Base-by-base conservation (phyloP, 2,797 vertebrate species). In the Brachyrhaphis roseni region DNA sequence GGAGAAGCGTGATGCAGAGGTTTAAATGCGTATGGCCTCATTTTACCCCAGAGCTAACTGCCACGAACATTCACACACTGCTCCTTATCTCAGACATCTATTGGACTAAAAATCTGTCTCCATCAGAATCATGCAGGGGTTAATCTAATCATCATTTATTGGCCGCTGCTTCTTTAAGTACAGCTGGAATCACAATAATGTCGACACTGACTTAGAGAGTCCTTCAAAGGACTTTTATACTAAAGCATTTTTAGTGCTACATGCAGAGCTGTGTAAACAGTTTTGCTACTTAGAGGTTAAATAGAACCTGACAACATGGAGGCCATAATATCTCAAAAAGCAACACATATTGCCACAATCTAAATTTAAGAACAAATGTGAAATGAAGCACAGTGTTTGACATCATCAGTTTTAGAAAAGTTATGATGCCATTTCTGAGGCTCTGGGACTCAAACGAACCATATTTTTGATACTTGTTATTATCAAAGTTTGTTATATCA, bases 1-100 rank as follows among this genome's bases (percentile, higher is more conserved):
- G 28, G 59, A 68, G 31, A 45, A 84, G 84, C 77, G 34, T 31
- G 80, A 85, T 80, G 68, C 51, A 62, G 64, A 55, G 68, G 62
- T 59, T 85, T 79, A 78, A 39, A 74, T 72, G 36, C 59, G 41
- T 18, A 74, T 41, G 77, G 43, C 64, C 46, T 68, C 12, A 64
- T 36, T 82, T 83, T 74, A 51, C 83, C 76, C 49, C 5, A 16
- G 46, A 16, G 26, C 53, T 0, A 70, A 71, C 26, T 45, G 68
- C 12, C 68, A 71, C 45, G 23, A 31, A 34, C 59, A 62, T 31
- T 18, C 49, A 28, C 23, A 75, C 20, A 20, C 43, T 13, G 43
- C 18, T 62, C 23, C 41, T 62, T 46, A 45, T n/a, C 31, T 62
- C 39, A 31, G 28, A 6, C 8, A 31, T 70, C 39, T 26, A 43